Evolutionary conservation across 2,888 invertebrate species (phyloP), one percentile per base, ranked within the genome.

Genomic region (Nasonovia ribisnigri): DNA sequence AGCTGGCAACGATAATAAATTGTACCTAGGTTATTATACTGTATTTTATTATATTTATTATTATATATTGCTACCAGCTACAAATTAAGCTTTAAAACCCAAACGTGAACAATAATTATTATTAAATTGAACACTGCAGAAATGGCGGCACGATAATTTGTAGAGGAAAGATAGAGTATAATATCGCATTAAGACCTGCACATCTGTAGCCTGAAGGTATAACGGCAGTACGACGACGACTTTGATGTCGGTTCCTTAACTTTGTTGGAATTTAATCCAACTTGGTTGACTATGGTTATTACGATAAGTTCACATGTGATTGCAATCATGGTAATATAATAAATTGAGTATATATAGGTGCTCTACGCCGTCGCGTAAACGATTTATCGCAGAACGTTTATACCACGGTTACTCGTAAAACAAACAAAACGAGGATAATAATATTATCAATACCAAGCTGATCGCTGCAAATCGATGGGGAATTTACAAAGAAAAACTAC

Each of bases 401-500:
- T 36, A 77, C 36, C 20, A 36, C 26, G 26, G 57, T 77, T 36
- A 6, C 36, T 36, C 6, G 36, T 20, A 77, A 36, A 36, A 77
- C 36, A 77, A 77, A 77, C 36, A 77, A 77, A 77, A 77, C 3
- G 36, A 77, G 20, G 20, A 77, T 77, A 77, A 36, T 77, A 36
- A 77, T 77, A 77, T 77, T 77, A 77, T 77, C 36, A 77, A 77
- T 36, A 77, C 77, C 77, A 36, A 77, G 20, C 36, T 67, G 67
- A 67, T 67, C 67, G 67, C n/a, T 8, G 77, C 8, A 36, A 77
- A 20, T 77, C 36, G 77, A 77, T 77, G 36, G 77, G 2, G 77
- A 77, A 36, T 77, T 77, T 36, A 77, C 77, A 77, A 77, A 36
- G 77, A 77, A 77, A 77, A 77, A 77, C 77, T 77, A 77, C 20